These are phyloP conservation scores for Leptatherina wallacei DNA, from an alignment of 2,797 vertebrate genomes.

Conservation along the genomic window DNA sequence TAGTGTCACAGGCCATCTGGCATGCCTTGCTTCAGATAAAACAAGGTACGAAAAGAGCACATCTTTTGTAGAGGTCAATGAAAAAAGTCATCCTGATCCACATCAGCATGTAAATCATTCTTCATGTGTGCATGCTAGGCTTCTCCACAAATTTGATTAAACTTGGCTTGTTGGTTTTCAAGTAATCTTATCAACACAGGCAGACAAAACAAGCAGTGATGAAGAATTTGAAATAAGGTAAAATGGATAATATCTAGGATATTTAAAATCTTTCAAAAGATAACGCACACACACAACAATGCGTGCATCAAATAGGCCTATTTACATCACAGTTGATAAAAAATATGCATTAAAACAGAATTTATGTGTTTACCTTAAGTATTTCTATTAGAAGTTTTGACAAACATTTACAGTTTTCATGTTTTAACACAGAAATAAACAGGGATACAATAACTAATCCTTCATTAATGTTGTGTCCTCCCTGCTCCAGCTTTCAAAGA, in stretches of 20 bases:
- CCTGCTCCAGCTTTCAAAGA: slow-evolving; percentile 35
- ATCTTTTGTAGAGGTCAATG: background rate
- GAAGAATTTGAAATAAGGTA: background rate
- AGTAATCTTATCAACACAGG: background rate
- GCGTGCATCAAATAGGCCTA: slow-evolving; percentile 10
- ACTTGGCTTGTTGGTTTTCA: background rate
- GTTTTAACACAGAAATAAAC: slow-evolving; percentile 53
- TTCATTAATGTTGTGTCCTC: slow-evolving; percentile 64
- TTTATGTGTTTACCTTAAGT: slow-evolving; percentile 29
- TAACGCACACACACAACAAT: slow-evolving; percentile 8
- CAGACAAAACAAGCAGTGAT: background rate
- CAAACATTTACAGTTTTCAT: slow-evolving; percentile 53
- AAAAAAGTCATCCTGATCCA: background rate
- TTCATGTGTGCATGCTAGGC: background rate
- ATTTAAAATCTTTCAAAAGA: slow-evolving; percentile 3
- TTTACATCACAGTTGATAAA: slow-evolving; percentile 28
- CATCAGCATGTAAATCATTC: background rate
- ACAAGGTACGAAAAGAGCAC: background rate
- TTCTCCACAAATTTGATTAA: background rate
- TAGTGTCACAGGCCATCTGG: background rate
- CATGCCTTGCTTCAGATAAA: slow-evolving; percentile 5
- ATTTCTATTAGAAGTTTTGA: slow-evolving; percentile 28
- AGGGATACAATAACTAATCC: slow-evolving; percentile 63
- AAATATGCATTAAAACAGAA: slow-evolving; percentile 32
- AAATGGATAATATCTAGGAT: background rate